Evolutionary conservation across 2,888 invertebrate species (phyloP).

Genomic region (Sisyra nigra): DNA sequence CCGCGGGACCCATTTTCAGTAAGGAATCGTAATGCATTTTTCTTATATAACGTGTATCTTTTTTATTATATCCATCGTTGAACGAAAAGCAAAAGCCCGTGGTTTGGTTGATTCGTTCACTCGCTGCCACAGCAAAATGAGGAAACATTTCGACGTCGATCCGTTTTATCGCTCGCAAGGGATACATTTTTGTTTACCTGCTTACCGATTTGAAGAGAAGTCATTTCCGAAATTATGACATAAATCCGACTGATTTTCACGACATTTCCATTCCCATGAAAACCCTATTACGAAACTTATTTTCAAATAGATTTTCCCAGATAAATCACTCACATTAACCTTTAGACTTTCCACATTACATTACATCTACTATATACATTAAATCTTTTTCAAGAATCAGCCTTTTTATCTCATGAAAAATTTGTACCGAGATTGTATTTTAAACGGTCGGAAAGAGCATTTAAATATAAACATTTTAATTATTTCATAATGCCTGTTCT

Average conservation of each 20-base stretch:
- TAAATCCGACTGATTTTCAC: constrained; percentile 3
- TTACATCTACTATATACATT: too few species aligned
- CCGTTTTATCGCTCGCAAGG: constrained; percentile 9
- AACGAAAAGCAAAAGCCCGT: not conserved
- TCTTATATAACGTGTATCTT: constrained; percentile 31
- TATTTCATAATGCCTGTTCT: too few species aligned
- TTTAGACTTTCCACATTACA: too few species aligned
- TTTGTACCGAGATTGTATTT: too few species aligned
- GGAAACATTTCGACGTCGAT: constrained; percentile 9
- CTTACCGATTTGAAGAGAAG: constrained; percentile 5
- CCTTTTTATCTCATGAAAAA: too few species aligned
- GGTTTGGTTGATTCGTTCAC: not conserved
- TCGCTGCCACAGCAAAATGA: constrained; percentile 3
- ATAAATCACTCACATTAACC: too few species aligned
- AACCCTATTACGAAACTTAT: too few species aligned
- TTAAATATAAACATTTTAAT: too few species aligned
- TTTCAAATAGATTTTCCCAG: too few species aligned
- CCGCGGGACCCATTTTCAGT: constrained; percentile 25
- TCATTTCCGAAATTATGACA: constrained; percentile 6
- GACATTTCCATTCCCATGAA: not conserved
- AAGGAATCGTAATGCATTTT: constrained; percentile 31
- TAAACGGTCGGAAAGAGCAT: too few species aligned
- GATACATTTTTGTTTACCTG: constrained; percentile 8
- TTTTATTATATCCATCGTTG: constrained; percentile 15
- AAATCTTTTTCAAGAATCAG: too few species aligned